Percentiles rank a stretch among this genome's conserved stretches.
phyloP scores from a whole-genome alignment of 2,113 vertebrate species.

The Megaceryle torquata region DNA sequence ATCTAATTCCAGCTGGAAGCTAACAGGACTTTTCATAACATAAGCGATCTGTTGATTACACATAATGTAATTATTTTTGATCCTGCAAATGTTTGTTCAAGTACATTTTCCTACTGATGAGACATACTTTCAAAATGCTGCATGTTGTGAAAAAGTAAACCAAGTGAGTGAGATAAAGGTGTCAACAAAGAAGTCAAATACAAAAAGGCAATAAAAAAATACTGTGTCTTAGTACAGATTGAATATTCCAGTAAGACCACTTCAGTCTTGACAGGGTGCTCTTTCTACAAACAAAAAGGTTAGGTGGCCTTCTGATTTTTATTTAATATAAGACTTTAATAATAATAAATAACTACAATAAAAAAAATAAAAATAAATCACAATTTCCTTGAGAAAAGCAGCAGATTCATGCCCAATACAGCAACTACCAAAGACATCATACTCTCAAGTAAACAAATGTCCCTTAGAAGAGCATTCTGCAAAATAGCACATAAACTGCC shows the following conservation, averaged over 20 bases:
- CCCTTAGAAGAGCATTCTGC: not conserved
- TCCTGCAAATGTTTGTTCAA: not conserved
- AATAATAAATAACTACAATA: not conserved
- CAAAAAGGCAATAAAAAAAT: not conserved
- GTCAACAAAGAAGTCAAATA: not conserved
- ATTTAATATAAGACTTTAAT: not conserved
- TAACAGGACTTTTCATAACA: not conserved
- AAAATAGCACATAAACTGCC: not conserved
- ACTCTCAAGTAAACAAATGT: not conserved
- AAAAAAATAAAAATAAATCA: not conserved
- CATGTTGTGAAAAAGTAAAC: not conserved
- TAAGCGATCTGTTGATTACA: not conserved
- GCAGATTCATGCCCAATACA: not conserved
- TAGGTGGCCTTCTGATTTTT: not conserved
- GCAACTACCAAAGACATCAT: not conserved
- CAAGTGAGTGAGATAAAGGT: not conserved
- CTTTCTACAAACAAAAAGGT: not conserved
- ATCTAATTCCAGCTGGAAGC: not conserved
- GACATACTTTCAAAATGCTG: not conserved
- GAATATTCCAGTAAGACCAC: not conserved
- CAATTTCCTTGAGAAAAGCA: not conserved
- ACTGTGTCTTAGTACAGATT: not conserved
- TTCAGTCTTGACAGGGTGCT: not conserved
- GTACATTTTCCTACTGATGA: not conserved
- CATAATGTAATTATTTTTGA: not conserved